A percentile compares a stretch with the other conserved stretches of the same genome.
These are phyloP conservation scores for Heliconius congener DNA, from an alignment of 1,140 invertebrate genomes.

Conservation along the genomic window DNA sequence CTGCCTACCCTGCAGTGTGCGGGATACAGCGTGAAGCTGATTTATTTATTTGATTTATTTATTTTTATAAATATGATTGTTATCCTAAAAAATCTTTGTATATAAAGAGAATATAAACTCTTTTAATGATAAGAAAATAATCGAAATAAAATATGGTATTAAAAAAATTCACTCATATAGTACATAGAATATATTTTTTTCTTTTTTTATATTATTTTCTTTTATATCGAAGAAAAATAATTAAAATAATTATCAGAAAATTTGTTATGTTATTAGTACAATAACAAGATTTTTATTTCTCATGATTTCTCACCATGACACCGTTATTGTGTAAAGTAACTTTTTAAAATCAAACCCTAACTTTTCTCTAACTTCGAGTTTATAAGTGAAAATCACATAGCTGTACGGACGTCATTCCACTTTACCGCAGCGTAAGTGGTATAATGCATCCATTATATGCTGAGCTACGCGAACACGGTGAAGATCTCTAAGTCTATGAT, in stretches of 20 bases:
- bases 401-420: conserved; percentile 76
- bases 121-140: no score
- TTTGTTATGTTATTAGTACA: no score
- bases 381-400: conserved; percentile 73
- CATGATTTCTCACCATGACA: background rate
- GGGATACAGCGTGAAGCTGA: no score
- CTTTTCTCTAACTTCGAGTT: conserved; percentile 65
- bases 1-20: no score
- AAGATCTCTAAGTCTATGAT: conserved; percentile 36
- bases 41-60: no score
- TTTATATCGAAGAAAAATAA: background rate
- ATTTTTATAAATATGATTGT: no score
- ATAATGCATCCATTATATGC: conserved; percentile 54
- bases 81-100: no score
- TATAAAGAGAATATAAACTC: no score
- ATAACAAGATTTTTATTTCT: background rate
- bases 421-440: conserved; percentile 75
- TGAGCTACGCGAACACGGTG: conserved; percentile 45
- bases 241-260: background rate
- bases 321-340: background rate
- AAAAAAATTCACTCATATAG: no score
- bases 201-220: background rate
- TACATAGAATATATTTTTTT: no score
- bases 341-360: conserved; percentile 25
- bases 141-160: no score